These are phyloP conservation scores for Zosterops lateralis DNA, from an alignment of 2,113 vertebrate genomes.

Conservation along the genomic window DNA sequence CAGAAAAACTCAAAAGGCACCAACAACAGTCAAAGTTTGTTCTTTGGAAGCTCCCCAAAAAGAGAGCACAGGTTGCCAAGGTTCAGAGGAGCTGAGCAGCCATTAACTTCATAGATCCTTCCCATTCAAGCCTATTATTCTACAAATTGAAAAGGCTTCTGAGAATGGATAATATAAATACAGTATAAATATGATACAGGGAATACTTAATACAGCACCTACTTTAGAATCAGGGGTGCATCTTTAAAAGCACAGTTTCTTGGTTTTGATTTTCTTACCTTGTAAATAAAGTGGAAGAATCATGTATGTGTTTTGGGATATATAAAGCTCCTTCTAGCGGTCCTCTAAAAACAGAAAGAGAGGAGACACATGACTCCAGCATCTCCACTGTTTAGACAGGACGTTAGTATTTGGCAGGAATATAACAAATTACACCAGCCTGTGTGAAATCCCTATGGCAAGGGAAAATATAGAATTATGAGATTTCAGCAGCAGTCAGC, in stretches of 20 bases:
- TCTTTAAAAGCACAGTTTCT: neutral
- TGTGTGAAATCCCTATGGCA: neutral
- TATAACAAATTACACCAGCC: neutral
- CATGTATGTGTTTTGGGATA: neutral
- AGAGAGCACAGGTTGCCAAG: neutral
- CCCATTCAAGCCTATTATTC: neutral
- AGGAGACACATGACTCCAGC: neutral
- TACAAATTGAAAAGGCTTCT: slow-evolving; percentile 10
- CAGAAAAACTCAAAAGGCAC: neutral
- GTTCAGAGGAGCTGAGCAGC: neutral
- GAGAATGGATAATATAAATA: neutral
- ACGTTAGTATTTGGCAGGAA: neutral
- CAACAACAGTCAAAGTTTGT: neutral
- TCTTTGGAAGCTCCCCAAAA: neutral
- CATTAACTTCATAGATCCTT: neutral
- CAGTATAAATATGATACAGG: neutral
- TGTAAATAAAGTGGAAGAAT: neutral
- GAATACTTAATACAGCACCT: neutral
- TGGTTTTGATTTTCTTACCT: neutral
- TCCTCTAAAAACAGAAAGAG: neutral
- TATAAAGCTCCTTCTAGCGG: neutral
- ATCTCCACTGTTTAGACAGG: neutral
- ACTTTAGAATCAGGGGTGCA: neutral
- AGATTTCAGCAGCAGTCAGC: neutral
- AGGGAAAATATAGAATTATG: neutral